Base-by-base conservation (phyloP, 2,888 invertebrate species). In the Lasioglossum calceatum region DNA sequence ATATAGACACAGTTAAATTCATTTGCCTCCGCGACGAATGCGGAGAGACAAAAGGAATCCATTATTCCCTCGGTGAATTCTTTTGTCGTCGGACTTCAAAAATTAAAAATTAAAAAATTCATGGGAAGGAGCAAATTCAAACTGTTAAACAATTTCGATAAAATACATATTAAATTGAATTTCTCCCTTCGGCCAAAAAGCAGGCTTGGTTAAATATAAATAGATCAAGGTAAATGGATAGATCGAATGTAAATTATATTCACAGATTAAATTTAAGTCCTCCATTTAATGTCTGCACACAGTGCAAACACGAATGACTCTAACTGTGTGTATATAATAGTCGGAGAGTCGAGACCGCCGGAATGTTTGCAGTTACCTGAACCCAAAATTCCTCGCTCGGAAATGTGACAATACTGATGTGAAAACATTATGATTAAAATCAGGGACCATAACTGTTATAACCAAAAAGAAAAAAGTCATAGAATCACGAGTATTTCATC, bases 251-350 rank as follows among this genome's bases (percentile, higher is more conserved):
- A 50, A 36, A 74, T 23, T 50, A 12, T 50, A 47, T 36, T 54
- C 19, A 14, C 19, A 14, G 12, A 75, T 36, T 39, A 2, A 54
- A 12, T 54, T 14, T 32, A 27, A 44, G 12, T 32, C 39, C 75
- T 73, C 19, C 19, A 32, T 12, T 39, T 32, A 27, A 61, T 23
- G 12, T 32, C 23, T 23, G 36, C 39, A n/a, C 50, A 1, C 8
- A 8, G 54, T n/a, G 36, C 39, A 42, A 71, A 47, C 16, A 54
- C 58, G 61, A 72, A 50, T 79, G 76, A 64, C 44, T 32, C 47
- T 50, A 70, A 84, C 44, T 74, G 79, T 85, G 54, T 58, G 39
- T 73, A 73, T 54, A 75, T 88, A 88, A 78, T 87, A 10, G 8
- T 67, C 67, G 10, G 36, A 67, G 67, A 67, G 67, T 36, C 67